Evolutionary conservation across 2,888 invertebrate species (phyloP).

Genomic region (Zaprionus lineosus): DNA sequence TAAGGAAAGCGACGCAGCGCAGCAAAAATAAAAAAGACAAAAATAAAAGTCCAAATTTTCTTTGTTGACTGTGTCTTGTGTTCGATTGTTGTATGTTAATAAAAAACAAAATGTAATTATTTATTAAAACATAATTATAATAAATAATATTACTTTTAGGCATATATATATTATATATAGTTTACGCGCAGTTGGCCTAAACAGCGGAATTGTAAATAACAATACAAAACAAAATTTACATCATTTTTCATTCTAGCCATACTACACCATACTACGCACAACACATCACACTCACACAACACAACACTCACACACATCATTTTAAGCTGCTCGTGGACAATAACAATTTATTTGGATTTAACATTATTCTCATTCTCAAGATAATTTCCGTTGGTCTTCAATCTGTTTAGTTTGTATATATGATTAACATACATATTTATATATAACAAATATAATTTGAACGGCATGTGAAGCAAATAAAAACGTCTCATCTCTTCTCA

Average conservation of each 20-base stretch:
- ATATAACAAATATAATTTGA: slow-evolving; percentile 38
- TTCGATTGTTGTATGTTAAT: slow-evolving; percentile 52
- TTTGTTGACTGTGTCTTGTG: slow-evolving; percentile 49
- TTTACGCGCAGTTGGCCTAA: slow-evolving; percentile 54
- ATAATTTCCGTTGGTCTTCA: slow-evolving; percentile 7
- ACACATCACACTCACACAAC: too few species aligned
- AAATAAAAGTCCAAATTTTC: neutral
- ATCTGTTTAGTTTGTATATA: slow-evolving; percentile 13
- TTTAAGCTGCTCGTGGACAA: slow-evolving; percentile 4
- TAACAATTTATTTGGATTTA: slow-evolving; percentile 21
- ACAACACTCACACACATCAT: slow-evolving; percentile 22
- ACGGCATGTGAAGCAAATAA: slow-evolving; percentile 57
- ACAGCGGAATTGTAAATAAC: slow-evolving; percentile 49
- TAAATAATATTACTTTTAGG: slow-evolving; percentile 73
- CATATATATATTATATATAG: slow-evolving; percentile 45
- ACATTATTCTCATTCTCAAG: too few species aligned
- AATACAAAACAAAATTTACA: slow-evolving; percentile 49
- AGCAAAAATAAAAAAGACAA: slow-evolving; percentile 51
- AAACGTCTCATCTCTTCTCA: slow-evolving; percentile 20
- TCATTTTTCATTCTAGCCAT: slow-evolving; percentile 23
- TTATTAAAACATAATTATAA: slow-evolving; percentile 77
- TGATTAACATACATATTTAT: slow-evolving; percentile 16
- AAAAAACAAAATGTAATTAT: slow-evolving; percentile 72
- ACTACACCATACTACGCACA: too few species aligned
- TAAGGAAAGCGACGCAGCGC: slow-evolving; percentile 58